A percentile compares a stretch with the other conserved stretches of the same genome.
Evolutionary conservation across 2,797 vertebrate genomes (phyloP).

Genomic region (Coreius guichenoti): DNA sequence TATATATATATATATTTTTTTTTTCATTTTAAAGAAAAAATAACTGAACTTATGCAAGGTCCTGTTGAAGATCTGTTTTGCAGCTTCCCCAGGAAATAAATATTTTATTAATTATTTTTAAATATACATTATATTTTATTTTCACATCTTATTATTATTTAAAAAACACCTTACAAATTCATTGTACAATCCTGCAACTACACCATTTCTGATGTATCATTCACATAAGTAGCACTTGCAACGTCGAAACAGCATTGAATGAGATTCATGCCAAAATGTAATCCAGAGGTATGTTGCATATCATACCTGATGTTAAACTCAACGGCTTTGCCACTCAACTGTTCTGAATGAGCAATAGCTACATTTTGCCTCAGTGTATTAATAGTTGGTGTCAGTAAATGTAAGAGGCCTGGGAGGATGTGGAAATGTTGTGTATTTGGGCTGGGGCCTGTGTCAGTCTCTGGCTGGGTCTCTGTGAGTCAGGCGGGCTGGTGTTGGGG

Average conservation of each 20-base stretch:
- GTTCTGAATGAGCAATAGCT: conserved; percentile 30
- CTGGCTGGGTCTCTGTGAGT: conserved; percentile 53
- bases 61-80: background rate
- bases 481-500: conserved; percentile 55
- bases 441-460: conserved; percentile 46
- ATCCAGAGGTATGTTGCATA: background rate
- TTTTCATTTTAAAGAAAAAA: too few species aligned
- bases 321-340: background rate
- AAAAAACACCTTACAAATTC: background rate
- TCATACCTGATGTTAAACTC: conserved; percentile 17
- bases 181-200: background rate
- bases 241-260: background rate
- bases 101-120: background rate
- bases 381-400: conserved; percentile 36
- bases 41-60: too few species aligned
- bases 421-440: conserved; percentile 69
- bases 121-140: background rate
- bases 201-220: background rate
- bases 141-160: background rate
- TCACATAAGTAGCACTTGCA: background rate
- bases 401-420: conserved; percentile 31
- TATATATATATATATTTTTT: too few species aligned
- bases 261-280: background rate
- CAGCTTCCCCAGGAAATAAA: background rate
- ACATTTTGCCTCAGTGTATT: background rate